phyloP scores from a whole-genome alignment of 2,113 vertebrate genomes.

The Nesoenas mayeri region DNA sequence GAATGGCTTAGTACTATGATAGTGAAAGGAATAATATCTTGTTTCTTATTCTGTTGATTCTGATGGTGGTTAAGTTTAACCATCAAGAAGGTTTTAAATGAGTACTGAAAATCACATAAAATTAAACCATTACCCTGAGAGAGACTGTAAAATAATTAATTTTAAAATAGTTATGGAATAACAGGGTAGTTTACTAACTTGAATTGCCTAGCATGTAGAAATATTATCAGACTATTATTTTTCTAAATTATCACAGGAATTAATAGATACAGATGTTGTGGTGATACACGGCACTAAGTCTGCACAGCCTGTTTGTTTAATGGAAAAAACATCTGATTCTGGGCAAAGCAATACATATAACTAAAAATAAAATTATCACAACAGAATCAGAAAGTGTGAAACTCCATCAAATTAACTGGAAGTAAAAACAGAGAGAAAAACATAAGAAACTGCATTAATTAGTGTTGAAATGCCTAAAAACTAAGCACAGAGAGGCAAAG shows the following conservation, averaged over 20 bases:
- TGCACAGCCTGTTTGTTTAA: not conserved
- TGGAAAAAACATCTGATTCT: not conserved
- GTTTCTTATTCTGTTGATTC: not conserved
- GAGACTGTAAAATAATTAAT: not conserved
- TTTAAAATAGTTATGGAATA: not conserved
- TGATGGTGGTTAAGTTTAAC: not conserved
- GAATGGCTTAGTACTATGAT: not conserved
- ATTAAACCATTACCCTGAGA: not conserved
- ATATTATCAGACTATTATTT: not conserved
- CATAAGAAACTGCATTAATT: not conserved
- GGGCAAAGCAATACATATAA: not conserved
- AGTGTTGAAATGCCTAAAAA: not conserved
- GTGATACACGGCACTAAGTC: not conserved
- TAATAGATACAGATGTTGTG: not conserved
- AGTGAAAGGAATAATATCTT: not conserved
- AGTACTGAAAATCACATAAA: not conserved
- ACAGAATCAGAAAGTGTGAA: not conserved
- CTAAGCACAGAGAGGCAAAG: fast-evolving
- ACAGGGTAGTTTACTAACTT: not conserved
- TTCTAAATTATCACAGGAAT: not conserved
- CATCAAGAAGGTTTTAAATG: not conserved
- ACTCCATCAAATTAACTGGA: not conserved
- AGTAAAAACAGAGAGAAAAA: not conserved
- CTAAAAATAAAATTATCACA: not conserved
- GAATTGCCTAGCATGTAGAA: not conserved